Base-by-base conservation (phyloP, 2,888 invertebrate species). In the Agrotis ipsilon region DNA sequence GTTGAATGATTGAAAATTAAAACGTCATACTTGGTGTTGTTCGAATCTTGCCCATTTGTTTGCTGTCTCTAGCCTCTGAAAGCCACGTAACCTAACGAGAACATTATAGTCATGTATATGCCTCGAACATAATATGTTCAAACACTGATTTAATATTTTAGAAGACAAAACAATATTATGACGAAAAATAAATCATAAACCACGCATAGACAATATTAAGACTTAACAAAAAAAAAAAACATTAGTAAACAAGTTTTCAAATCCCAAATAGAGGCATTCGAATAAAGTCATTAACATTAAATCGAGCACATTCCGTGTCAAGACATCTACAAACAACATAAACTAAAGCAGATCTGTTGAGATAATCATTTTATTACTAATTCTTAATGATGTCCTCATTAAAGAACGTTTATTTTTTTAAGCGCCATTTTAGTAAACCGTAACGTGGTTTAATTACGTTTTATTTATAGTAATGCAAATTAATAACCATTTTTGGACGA, bases 291-390 rank as follows among this genome's bases (percentile, higher is more conserved):
- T 68, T 75, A 80, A 49, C 57, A 19, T 80, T 62, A n/a, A 75
- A 71, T 49, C 59, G 63, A 18, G 49, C 58, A 54, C 68, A 78
- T 66, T 70, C 67, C 54, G 52, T 61, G 80, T 79, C 80, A 67
- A 61, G 27, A 13, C 21, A n/a, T 52, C 43, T 27, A 64, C 51
- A 67, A 43, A 80, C 61, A 46, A 61, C 5, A 65, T 58, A 68
- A 72, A 68, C 58, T 62, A 60, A 27, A 13, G 62, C 60, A 73
- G 71, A 82, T 82, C 60, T 68, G 60, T 5, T n/a, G 32, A 72
- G 80, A 82, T 82, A 27, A 79, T 74, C 9, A 46, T 80, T 82
- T 82, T 70, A 82, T 82, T 77, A 48, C 72, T 65, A 74, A 68
- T 67, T 68, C 61, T 58, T 48, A 21, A 27, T 60, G 63, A 81